Evolutionary conservation across 2,797 vertebrate genomes (phyloP), one percentile per base, ranked within the genome.

Genomic region (Benthosema pterotum): DNA sequence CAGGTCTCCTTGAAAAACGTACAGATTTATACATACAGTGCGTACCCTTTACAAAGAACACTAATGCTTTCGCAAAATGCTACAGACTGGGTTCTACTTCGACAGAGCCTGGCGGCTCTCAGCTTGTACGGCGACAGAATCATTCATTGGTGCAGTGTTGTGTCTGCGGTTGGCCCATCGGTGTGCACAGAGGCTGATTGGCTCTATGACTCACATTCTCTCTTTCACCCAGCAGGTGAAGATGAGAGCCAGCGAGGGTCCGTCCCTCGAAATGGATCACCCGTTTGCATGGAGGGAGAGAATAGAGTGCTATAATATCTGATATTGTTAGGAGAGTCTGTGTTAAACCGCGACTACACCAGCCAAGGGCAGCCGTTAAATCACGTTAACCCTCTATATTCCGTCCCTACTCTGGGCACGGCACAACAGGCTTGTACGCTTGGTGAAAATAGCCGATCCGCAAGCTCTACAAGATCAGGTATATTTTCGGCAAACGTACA

Each of bases 251-350:
- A 76, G 80, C 57, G 47, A 76, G 86, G 79, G 54, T 75, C 77
- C 75, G 79, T 86, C 79, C 82, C 52, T 89, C 82, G 78, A 85
- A 88, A 89, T 89, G 81, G 78, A 89, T 89, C 84, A 77, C 68
- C 61, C 17, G 11, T 43, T n/a, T 63, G 57, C 64, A 56, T 53
- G 67, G 57, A 80, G 63, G 65, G 75, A 69, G 77, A 84, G n/a
- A 83, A 69, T 52, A n/a, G 58, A 48, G 42, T 12, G 28, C 80
- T 66, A 65, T 61, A 75, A 65, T 61, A 75, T 43, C 1, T 75
- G 64, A 74, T 69, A 74, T 65, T n/a, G 63, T 81, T 81, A 63
- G 60, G 59, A 79, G 74, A 75, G 69, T 25, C 52, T 48, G 71
- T 69, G 83, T 80, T 73, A 71, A 82, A 80, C 66, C 64, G 74